Evolutionary conservation across 2,113 vertebrate genomes (phyloP).

Genomic region (Sisor rabdophorus): DNA sequence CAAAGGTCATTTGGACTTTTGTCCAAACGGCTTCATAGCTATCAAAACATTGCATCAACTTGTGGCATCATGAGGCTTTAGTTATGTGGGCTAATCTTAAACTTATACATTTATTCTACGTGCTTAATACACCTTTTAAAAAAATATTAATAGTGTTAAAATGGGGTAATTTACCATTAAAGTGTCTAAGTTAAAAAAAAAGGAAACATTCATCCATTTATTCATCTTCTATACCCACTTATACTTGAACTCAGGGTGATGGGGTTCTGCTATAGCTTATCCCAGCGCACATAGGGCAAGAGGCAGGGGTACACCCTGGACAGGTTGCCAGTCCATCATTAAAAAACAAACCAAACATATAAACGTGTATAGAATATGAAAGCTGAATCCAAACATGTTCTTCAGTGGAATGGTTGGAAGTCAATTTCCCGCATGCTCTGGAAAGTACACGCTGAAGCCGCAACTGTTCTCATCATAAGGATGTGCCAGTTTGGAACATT

Average conservation of each 20-base stretch:
- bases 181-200: neutral
- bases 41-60: neutral
- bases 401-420: conserved; percentile 29
- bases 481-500: neutral
- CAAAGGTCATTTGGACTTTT: neutral
- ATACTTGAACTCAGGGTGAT: no score
- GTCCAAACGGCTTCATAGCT: neutral
- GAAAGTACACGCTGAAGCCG: neutral
- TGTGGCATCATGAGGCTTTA: neutral
- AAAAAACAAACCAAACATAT: neutral
- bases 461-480: neutral
- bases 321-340: no score
- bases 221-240: no score
- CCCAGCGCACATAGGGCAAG: no score
- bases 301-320: no score
- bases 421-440: conserved; percentile 24
- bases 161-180: neutral
- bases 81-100: neutral
- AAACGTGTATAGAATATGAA: neutral
- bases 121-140: no score
- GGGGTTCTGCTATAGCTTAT: no score
- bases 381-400: neutral
- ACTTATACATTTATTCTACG: no score
- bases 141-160: neutral
- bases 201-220: no score